Conservation (phyloP, 2,888 invertebrate genomes). For the Cheilosia soror region DNA sequence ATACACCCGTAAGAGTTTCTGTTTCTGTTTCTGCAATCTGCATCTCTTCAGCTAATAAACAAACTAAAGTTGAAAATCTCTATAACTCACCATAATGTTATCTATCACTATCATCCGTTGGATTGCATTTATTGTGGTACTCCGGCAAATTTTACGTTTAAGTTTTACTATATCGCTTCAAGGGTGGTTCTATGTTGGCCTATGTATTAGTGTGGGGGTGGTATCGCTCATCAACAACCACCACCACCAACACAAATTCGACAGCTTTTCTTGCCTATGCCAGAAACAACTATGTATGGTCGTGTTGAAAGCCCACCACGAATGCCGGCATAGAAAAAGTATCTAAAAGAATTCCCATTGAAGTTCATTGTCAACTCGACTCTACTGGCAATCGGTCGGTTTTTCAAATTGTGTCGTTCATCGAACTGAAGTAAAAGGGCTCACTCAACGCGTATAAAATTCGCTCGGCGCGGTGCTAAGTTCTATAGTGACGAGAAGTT, state of each 20-base stretch:
- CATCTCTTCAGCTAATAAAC: not conserved
- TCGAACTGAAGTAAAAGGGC: constrained; percentile 7
- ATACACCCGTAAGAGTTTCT: not conserved
- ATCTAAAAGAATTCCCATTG: constrained; percentile 67
- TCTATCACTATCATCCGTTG: constrained; percentile 4
- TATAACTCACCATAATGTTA: constrained; percentile 38
- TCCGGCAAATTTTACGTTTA: constrained; percentile 9
- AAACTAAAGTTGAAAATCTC: constrained; percentile 44
- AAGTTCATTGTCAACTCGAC: constrained; percentile 74
- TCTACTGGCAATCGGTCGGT: constrained; percentile 70
- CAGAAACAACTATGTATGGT: constrained; percentile 11
- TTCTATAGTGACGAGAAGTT: constrained; percentile 10
- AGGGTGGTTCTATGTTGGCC: not conserved
- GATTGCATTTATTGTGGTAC: constrained; percentile 15
- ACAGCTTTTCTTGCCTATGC: constrained; percentile 39
- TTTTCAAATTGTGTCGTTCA: constrained; percentile 22
- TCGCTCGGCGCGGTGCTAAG: constrained; percentile 8
- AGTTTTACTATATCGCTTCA: not conserved
- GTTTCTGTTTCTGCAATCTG: not conserved
- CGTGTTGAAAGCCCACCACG: constrained; percentile 48
- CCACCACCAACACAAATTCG: not conserved
- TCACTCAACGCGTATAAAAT: constrained; percentile 14
- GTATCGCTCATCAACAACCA: not conserved
- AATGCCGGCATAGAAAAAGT: constrained; percentile 61
- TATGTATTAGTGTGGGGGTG: constrained; percentile 27